Conservation (phyloP, 2,888 invertebrate genomes). For the Cosmia trapezina region DNA sequence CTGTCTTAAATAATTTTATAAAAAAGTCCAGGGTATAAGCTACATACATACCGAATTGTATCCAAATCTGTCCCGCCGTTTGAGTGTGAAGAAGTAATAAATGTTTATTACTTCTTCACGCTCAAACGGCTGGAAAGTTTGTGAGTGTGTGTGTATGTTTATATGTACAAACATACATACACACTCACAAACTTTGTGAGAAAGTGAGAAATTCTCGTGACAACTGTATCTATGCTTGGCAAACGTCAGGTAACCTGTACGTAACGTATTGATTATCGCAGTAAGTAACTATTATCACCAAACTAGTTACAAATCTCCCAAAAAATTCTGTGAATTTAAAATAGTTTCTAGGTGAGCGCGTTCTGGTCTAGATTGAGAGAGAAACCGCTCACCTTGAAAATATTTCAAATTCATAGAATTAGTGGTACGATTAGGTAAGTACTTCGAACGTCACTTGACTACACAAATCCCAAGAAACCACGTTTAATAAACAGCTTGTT, state of each 20-base stretch:
- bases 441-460: background rate
- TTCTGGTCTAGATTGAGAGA: background rate
- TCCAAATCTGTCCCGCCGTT: too few species aligned
- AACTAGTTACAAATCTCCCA: background rate
- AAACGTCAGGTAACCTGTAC: background rate
- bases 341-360: background rate
- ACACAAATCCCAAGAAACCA: slow-evolving; percentile 2
- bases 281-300: background rate
- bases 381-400: background rate
- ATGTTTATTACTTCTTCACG: too few species aligned
- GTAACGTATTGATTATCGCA: background rate
- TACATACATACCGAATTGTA: too few species aligned
- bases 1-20: too few species aligned
- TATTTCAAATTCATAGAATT: background rate
- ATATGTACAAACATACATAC: too few species aligned
- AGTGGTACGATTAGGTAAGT: background rate
- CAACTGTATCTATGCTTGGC: background rate
- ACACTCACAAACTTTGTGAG: too few species aligned
- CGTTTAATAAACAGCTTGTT: background rate
- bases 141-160: too few species aligned
- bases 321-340: background rate
- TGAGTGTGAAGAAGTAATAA: too few species aligned
- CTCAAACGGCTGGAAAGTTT: too few species aligned
- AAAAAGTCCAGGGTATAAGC: too few species aligned
- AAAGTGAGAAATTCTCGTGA: background rate